A percentile compares a stretch with the other conserved stretches of the same genome.
Evolutionary conservation across 2,113 vertebrate genomes (phyloP).

Genomic region (Pungitius pungitius): DNA sequence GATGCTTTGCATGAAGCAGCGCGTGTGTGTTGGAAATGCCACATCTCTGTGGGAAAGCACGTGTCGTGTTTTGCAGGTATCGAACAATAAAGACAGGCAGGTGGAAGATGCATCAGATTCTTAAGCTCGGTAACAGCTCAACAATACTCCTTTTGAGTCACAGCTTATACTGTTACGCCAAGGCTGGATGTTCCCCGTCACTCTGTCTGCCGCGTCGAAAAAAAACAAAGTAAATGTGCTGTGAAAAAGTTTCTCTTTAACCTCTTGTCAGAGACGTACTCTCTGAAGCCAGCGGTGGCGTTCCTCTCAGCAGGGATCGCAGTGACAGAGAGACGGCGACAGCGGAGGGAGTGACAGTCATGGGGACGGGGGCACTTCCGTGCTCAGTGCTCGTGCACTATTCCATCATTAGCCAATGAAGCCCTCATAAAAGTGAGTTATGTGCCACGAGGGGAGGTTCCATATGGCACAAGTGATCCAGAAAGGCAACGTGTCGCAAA

Average conservation of each 20-base stretch:
- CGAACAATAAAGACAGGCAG: constrained; percentile 29
- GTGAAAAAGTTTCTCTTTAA: constrained; percentile 31
- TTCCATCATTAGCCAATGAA: constrained; percentile 82
- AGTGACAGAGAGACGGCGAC: constrained; percentile 54
- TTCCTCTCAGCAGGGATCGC: constrained; percentile 54
- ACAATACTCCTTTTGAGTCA: constrained; percentile 26
- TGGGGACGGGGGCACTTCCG: constrained; percentile 63
- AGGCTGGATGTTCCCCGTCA: constrained; percentile 48
- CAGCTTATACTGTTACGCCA: constrained; percentile 51
- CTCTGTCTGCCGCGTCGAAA: constrained; percentile 40
- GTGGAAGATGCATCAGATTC: constrained; percentile 35
- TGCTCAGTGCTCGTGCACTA: constrained; percentile 69
- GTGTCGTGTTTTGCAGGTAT: constrained; percentile 1
- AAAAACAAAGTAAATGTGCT: constrained; percentile 39
- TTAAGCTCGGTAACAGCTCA: constrained; percentile 29
- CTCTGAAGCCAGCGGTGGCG: constrained; percentile 45
- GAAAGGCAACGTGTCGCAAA: constrained; percentile 78
- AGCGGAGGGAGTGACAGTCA: constrained; percentile 69
- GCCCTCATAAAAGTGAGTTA: constrained; percentile 81
- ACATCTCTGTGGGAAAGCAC: constrained; percentile 10
- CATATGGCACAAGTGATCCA: constrained; percentile 82
- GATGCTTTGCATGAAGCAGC: constrained; percentile 14
- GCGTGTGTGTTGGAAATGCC: constrained; percentile 8
- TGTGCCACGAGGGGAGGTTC: constrained; percentile 77
- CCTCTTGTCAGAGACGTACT: constrained; percentile 32